A percentile compares a stretch with the other conserved stretches of the same genome.
Evolutionary conservation across 2,797 vertebrate genomes (phyloP).

Genomic region (Pelobates cultripes): DNA sequence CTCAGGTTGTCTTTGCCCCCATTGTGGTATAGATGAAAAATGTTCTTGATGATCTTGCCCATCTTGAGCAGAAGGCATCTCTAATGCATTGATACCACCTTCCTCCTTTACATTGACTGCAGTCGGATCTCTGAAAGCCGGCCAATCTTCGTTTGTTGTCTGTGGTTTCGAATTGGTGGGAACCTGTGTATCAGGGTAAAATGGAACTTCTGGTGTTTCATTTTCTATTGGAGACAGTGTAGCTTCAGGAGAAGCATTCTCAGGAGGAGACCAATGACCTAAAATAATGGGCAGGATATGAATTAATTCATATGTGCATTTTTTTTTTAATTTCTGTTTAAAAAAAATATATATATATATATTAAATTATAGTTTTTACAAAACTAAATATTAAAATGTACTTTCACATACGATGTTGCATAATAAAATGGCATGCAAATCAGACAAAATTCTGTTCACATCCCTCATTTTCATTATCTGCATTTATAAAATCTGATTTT

Average conservation of each 20-base stretch:
- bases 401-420: too few relatives aligned
- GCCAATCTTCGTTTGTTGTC: slow-evolving; percentile 1
- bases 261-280: slow-evolving; percentile 35
- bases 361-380: too few relatives aligned
- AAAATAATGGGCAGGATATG: neutral
- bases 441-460: too few relatives aligned
- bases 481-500: too few relatives aligned
- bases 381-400: too few relatives aligned
- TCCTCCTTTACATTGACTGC: slow-evolving; percentile 14
- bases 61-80: neutral
- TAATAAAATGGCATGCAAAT: too few relatives aligned
- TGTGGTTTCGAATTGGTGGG: neutral
- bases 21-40: neutral
- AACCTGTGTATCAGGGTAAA: slow-evolving; percentile 3
- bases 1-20: neutral
- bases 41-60: neutral
- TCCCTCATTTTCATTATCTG: too few relatives aligned
- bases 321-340: too few relatives aligned
- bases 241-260: slow-evolving; percentile 26
- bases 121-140: neutral
- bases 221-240: slow-evolving; percentile 21
- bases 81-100: neutral
- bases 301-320: too few relatives aligned
- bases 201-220: neutral
- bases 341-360: too few relatives aligned